Percentiles rank a stretch among this genome's conserved stretches.
Conservation (phyloP, 1,140 invertebrate genomes). For the Cyclina sinensis region DNA sequence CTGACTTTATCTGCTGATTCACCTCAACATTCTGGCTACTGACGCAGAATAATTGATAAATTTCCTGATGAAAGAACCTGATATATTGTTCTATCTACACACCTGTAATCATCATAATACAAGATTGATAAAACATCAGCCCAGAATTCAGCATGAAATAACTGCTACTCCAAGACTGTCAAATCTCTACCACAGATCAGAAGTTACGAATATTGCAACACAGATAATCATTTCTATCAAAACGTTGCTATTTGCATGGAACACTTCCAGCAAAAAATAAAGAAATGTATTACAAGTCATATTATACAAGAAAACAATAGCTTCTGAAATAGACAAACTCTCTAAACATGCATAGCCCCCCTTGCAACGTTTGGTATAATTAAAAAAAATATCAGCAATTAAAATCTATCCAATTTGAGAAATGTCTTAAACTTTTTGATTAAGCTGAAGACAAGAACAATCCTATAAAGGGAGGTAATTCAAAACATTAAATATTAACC, state of each 20-base stretch:
- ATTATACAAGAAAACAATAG: too few relatives aligned
- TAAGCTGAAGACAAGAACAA: too few relatives aligned
- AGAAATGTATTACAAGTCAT: too few relatives aligned
- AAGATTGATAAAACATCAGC: neutral
- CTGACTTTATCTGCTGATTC: neutral
- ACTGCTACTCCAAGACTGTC: neutral
- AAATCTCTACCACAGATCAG: neutral
- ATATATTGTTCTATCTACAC: conserved; percentile 20
- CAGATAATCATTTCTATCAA: neutral
- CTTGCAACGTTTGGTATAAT: too few relatives aligned
- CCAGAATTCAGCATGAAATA: neutral
- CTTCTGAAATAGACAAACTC: too few relatives aligned
- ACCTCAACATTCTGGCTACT: neutral
- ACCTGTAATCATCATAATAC: neutral
- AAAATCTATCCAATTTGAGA: too few relatives aligned
- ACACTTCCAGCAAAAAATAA: neutral
- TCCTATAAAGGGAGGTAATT: too few relatives aligned
- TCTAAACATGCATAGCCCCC: too few relatives aligned
- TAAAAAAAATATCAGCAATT: too few relatives aligned
- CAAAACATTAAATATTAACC: too few relatives aligned
- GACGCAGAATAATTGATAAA: conserved; percentile 17
- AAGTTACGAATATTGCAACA: neutral
- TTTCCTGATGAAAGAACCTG: neutral
- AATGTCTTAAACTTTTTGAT: too few relatives aligned
- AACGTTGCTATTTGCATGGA: neutral